phyloP scores from a whole-genome alignment of 2,888 invertebrate species.

The Cheilosia vulpina region DNA sequence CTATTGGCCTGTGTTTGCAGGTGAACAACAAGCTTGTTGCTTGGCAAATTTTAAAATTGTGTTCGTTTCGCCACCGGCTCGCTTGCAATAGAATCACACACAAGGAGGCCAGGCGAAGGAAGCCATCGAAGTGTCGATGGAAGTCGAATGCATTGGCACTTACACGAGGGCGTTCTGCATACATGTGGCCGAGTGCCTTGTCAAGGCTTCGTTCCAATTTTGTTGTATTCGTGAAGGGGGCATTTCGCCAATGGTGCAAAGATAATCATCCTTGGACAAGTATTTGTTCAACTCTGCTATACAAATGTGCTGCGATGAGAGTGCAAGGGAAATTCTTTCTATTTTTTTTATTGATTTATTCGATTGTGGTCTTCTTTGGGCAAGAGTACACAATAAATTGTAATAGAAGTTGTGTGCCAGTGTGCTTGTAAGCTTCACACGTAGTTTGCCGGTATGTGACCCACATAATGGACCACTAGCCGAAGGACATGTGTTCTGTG shows the following conservation, averaged over 20 bases:
- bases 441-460: slow-evolving; percentile 17
- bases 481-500: slow-evolving; percentile 5
- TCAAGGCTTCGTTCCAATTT: slow-evolving; percentile 65
- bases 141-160: background rate
- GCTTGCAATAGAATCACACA: background rate
- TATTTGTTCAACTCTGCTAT: slow-evolving; percentile 12
- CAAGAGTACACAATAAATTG: background rate
- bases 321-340: slow-evolving; percentile 47
- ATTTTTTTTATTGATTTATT: slow-evolving; percentile 30
- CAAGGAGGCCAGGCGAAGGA: background rate
- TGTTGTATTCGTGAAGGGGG: background rate
- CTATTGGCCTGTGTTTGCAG: slow-evolving; percentile 29
- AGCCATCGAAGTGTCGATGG: slow-evolving; percentile 31
- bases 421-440: slow-evolving; percentile 3
- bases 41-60: slow-evolving; percentile 26
- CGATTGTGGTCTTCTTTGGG: background rate
- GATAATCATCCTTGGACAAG: slow-evolving; percentile 50
- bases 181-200: slow-evolving; percentile 24
- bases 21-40: slow-evolving; percentile 51
- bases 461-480: slow-evolving; percentile 22
- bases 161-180: slow-evolving; percentile 5
- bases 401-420: background rate
- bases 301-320: slow-evolving; percentile 16
- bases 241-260: slow-evolving; percentile 32
- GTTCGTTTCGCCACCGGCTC: slow-evolving; percentile 2